A percentile compares a stretch with the other conserved stretches of the same genome.
Evolutionary conservation across 2,797 vertebrate species (phyloP).

Genomic region (Mormyrus hasselquistii): DNA sequence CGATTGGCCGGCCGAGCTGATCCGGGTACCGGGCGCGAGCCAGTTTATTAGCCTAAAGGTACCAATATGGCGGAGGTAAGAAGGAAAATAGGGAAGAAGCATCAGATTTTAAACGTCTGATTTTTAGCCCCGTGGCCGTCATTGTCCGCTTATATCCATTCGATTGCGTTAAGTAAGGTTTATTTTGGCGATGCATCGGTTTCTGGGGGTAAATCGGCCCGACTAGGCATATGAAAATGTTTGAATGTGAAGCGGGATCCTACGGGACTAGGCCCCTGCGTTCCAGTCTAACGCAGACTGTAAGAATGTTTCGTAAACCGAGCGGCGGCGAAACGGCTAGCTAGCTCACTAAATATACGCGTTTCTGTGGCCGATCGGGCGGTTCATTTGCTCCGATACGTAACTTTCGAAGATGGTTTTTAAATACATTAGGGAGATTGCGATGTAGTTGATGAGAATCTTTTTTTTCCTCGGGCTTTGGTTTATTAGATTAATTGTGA

Average conservation of each 20-base stretch:
- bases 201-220: constrained; percentile 34
- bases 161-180: constrained; percentile 42
- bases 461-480: constrained; percentile 39
- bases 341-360: constrained; percentile 28
- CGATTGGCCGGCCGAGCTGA: constrained; percentile 77
- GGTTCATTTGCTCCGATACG: not conserved
- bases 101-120: constrained; percentile 62
- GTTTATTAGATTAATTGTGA: constrained; percentile 33
- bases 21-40: constrained; percentile 82
- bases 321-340: constrained; percentile 40
- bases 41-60: constrained; percentile 81
- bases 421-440: not conserved
- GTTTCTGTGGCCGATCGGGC: not conserved
- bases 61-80: constrained; percentile 99
- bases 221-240: constrained; percentile 43
- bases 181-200: constrained; percentile 34
- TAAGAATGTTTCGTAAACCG: constrained; percentile 61
- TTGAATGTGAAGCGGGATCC: constrained; percentile 56
- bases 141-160: constrained; percentile 39
- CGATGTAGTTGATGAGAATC: constrained; percentile 32
- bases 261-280: constrained; percentile 64
- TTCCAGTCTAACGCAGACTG: constrained; percentile 54
- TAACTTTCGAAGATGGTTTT: not conserved
- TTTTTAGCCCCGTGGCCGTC: constrained; percentile 38
- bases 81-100: constrained; percentile 80